A percentile compares a stretch with the other conserved stretches of the same genome.
phyloP scores from a whole-genome alignment of 2,797 vertebrate genomes.

The Pseudochromis fuscus region DNA sequence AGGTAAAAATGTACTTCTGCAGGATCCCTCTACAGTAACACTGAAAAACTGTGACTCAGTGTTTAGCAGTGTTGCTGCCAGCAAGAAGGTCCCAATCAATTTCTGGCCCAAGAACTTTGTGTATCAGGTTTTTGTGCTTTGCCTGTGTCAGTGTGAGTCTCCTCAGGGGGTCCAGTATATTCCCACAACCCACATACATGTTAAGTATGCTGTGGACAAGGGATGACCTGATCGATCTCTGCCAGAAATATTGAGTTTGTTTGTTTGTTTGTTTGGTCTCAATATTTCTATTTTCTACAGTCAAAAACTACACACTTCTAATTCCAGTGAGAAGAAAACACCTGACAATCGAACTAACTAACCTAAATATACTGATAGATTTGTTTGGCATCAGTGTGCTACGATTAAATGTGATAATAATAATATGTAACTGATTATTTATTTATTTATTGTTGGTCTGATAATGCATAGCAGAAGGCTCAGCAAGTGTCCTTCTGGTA shows the following conservation, averaged over 20 bases:
- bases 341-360: too few species aligned
- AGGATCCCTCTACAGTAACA: neutral
- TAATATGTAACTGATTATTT: too few species aligned
- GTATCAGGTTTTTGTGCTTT: neutral
- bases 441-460: constrained; percentile 1
- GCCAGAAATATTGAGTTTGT: neutral
- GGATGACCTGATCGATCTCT: neutral
- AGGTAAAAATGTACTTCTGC: neutral
- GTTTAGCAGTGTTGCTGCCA: neutral
- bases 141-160: neutral
- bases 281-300: neutral
- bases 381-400: too few species aligned
- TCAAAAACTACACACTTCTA: neutral
- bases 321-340: too few species aligned
- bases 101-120: neutral
- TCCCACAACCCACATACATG: neutral
- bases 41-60: neutral
- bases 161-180: neutral
- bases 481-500: neutral
- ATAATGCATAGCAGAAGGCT: neutral
- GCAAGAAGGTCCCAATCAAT: neutral
- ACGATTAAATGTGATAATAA: too few species aligned
- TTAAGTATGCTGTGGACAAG: neutral
- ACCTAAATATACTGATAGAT: too few species aligned
- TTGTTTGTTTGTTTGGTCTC: neutral